A percentile compares a stretch with the other conserved stretches of the same genome.
Conservation (phyloP, 2,113 vertebrate species). For the Halcyon senegalensis region DNA sequence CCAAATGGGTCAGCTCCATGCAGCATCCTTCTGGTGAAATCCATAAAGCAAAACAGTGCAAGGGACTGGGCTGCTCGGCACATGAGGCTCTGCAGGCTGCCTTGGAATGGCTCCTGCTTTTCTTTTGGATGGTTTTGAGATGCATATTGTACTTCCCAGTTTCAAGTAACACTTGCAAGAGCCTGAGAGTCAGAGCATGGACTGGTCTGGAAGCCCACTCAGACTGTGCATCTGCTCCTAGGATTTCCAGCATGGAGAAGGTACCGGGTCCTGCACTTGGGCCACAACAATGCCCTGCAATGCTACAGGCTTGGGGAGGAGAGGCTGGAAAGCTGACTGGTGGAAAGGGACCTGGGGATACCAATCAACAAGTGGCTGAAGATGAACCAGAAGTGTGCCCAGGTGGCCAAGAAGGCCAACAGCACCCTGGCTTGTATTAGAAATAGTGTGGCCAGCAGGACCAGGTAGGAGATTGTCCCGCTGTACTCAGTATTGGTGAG, state of each 20-base stretch:
- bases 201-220: background rate
- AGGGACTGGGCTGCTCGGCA: accelerated
- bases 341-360: no score
- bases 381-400: no score
- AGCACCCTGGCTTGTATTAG: no score
- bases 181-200: background rate
- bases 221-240: background rate
- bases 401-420: no score
- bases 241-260: background rate
- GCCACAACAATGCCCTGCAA: no score
- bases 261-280: no score
- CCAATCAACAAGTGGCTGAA: no score
- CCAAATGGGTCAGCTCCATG: background rate
- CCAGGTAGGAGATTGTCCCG: no score
- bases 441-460: no score
- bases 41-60: background rate
- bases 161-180: background rate
- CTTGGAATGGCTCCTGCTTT: background rate
- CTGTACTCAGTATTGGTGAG: no score
- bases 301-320: no score
- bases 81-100: background rate
- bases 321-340: no score
- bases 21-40: background rate
- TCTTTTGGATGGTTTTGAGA: background rate
- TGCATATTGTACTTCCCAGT: background rate